These are phyloP conservation scores for Umimayanthus chanpuru DNA, from an alignment of 92 coral and sea anemone genomes.

Conservation along the genomic window DNA sequence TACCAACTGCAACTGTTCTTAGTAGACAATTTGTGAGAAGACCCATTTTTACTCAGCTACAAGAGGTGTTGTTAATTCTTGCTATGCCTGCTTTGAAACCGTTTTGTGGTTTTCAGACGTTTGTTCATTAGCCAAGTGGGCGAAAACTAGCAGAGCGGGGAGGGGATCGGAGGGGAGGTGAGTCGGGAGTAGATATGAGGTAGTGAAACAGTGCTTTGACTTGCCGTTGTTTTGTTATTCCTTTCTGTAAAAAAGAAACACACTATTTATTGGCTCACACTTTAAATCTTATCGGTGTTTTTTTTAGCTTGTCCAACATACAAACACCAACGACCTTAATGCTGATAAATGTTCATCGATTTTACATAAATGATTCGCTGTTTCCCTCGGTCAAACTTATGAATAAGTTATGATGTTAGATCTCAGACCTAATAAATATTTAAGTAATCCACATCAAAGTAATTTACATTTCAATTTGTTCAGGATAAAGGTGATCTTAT, in stretches of 20 bases:
- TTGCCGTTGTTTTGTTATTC: neutral
- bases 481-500: neutral
- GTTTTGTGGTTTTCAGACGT: neutral
- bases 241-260: neutral
- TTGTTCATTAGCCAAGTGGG: neutral
- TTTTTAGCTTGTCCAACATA: neutral
- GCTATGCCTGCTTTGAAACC: neutral
- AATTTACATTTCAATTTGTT: neutral
- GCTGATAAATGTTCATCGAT: neutral
- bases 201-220: too few relatives aligned
- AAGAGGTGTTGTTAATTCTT: neutral
- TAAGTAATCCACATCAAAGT: neutral
- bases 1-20: neutral
- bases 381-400: neutral
- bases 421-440: neutral
- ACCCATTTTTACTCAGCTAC: neutral
- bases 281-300: neutral
- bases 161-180: neutral
- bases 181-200: too few relatives aligned
- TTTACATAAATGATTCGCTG: neutral
- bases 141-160: neutral
- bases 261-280: neutral
- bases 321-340: neutral
- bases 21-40: neutral
- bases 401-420: neutral